These are phyloP conservation scores for Eulemur mongoz DNA, from an alignment of 2,797 vertebrate species.

Conservation along the genomic window DNA sequence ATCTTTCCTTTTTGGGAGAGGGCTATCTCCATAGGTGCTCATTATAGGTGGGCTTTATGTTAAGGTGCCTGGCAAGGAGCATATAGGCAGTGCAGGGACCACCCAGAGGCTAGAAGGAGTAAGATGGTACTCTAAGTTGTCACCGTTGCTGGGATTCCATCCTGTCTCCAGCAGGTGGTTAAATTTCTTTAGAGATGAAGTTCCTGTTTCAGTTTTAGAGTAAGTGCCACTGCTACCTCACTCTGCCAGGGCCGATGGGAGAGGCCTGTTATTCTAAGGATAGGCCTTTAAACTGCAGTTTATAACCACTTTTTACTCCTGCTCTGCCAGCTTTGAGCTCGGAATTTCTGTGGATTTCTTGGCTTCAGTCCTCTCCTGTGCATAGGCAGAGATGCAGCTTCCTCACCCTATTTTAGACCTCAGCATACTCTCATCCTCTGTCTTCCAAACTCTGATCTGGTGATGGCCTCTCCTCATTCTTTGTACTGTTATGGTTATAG, in stretches of 20 bases:
- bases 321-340: neutral
- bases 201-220: neutral
- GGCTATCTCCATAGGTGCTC: neutral
- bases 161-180: neutral
- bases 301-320: neutral
- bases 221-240: neutral
- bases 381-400: fast-evolving
- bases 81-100: neutral
- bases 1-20: neutral
- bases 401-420: neutral
- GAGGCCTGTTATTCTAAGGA: neutral
- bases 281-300: neutral
- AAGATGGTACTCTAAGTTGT: neutral
- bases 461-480: neutral
- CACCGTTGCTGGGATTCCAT: too few species aligned
- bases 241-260: neutral
- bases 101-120: neutral
- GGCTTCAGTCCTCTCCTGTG: neutral
- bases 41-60: neutral
- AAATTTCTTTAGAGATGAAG: neutral
- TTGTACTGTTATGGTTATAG: neutral
- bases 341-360: neutral
- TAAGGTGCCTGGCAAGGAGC: neutral
- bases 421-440: neutral
- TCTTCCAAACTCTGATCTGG: neutral